A percentile compares a stretch with the other conserved stretches of the same genome.
Evolutionary conservation across 1,140 invertebrate genomes (phyloP).

Genomic region (Nixonia krombeini): DNA sequence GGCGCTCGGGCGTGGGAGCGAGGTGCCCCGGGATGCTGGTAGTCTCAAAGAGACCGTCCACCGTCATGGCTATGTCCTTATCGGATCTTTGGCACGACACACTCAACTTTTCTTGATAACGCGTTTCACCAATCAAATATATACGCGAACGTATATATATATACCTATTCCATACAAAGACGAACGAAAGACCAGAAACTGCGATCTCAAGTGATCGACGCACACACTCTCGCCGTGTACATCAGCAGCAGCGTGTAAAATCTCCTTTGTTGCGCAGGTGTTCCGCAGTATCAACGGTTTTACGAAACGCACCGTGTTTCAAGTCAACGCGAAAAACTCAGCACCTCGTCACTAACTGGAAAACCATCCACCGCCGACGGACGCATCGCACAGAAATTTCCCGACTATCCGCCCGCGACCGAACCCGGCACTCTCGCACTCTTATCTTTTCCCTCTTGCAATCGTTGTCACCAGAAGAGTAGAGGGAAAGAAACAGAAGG

Average conservation of each 20-base stretch:
- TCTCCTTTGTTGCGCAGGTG: too few species aligned
- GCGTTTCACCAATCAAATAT: too few species aligned
- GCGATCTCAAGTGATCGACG: too few species aligned
- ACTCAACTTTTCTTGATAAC: too few species aligned
- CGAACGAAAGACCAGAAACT: too few species aligned
- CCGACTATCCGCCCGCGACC: too few species aligned
- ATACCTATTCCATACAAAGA: neutral
- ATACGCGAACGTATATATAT: neutral
- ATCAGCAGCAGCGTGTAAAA: too few species aligned
- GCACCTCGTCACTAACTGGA: slow-evolving; percentile 44
- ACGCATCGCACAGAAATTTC: neutral
- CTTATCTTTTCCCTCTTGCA: too few species aligned
- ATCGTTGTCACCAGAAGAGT: too few species aligned
- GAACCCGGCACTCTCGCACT: too few species aligned
- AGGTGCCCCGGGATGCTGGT: slow-evolving; percentile 71
- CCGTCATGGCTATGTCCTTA: slow-evolving; percentile 54
- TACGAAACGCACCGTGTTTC: too few species aligned
- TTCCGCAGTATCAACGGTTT: too few species aligned
- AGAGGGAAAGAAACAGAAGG: neutral
- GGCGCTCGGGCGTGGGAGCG: slow-evolving; percentile 68
- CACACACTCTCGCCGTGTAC: neutral
- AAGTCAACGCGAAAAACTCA: slow-evolving; percentile 20
- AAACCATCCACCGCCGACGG: neutral
- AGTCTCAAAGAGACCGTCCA: slow-evolving; percentile 66
- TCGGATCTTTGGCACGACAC: neutral